Evolutionary conservation across 2,797 vertebrate genomes (phyloP).

Genomic region (Sebastiscus tertius): DNA sequence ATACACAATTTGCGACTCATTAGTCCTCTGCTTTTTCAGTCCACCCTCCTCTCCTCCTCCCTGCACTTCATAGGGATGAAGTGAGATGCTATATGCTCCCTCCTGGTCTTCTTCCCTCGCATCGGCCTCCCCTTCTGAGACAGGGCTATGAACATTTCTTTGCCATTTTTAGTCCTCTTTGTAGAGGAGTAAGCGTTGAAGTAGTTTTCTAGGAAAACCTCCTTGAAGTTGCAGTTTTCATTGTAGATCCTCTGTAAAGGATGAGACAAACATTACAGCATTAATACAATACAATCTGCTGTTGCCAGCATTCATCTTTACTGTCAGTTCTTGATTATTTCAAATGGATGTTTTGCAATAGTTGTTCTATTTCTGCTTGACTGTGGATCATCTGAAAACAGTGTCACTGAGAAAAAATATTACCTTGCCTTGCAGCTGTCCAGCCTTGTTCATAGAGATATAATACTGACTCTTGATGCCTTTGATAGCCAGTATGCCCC

Average conservation of each 20-base stretch:
- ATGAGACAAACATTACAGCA: conserved; percentile 7
- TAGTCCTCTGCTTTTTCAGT: conserved; percentile 60
- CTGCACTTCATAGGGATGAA: conserved; percentile 96
- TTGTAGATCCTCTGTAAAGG: conserved; percentile 91
- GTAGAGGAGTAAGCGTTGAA: conserved; percentile 97
- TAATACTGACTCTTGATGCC: conserved; percentile 97
- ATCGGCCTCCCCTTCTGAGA: conserved; percentile 92
- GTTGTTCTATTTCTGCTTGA: background rate
- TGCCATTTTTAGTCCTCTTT: conserved; percentile 91
- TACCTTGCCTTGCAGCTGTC: conserved; percentile 97
- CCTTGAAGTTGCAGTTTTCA: conserved; percentile 98
- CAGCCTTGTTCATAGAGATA: conserved; percentile 94
- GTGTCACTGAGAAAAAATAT: conserved; percentile 31
- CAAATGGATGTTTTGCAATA: background rate
- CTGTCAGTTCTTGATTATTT: background rate
- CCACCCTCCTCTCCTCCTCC: conserved; percentile 84
- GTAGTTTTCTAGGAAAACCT: conserved; percentile 97
- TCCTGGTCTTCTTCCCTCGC: conserved; percentile 93
- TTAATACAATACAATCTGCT: background rate
- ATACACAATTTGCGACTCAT: background rate
- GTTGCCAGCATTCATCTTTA: background rate
- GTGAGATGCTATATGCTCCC: conserved; percentile 92
- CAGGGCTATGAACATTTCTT: conserved; percentile 96
- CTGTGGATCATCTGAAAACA: background rate
- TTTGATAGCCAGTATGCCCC: conserved; percentile 96